These are phyloP conservation scores for Zaprionus gabonicus DNA, from an alignment of 1,140 invertebrate species.

Conservation along the genomic window DNA sequence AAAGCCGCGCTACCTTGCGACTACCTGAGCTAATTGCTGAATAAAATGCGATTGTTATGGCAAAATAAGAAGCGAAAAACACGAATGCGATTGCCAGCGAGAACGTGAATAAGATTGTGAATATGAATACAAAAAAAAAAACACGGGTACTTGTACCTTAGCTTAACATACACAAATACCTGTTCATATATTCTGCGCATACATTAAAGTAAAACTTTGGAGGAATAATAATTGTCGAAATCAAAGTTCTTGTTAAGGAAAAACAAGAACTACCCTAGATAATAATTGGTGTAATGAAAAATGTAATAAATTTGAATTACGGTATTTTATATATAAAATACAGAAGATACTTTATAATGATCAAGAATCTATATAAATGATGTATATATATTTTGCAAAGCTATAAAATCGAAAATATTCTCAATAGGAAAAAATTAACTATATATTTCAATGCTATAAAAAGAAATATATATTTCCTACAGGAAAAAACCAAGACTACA, in stretches of 20 bases:
- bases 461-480: too few species aligned
- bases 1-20: conserved; percentile 22
- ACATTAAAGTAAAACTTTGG: conserved; percentile 37
- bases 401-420: too few species aligned
- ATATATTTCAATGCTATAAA: too few species aligned
- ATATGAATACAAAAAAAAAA: conserved; percentile 2
- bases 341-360: not conserved
- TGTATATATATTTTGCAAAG: too few species aligned
- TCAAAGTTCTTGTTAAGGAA: not conserved
- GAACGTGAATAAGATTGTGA: conserved; percentile 4
- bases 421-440: too few species aligned
- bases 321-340: too few species aligned
- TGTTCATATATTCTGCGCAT: conserved; percentile 31
- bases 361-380: too few species aligned
- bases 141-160: conserved; percentile 7
- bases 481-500: too few species aligned
- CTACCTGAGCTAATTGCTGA: conserved; percentile 46
- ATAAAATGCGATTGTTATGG: conserved; percentile 53
- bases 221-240: not conserved
- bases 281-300: too few species aligned
- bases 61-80: conserved; percentile 16
- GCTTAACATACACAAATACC: conserved; percentile 24
- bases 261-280: too few species aligned
- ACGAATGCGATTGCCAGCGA: conserved; percentile 13
- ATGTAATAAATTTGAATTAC: too few species aligned